phyloP scores from a whole-genome alignment of 2,888 invertebrate genomes.

The Dermolepida albohirtum region DNA sequence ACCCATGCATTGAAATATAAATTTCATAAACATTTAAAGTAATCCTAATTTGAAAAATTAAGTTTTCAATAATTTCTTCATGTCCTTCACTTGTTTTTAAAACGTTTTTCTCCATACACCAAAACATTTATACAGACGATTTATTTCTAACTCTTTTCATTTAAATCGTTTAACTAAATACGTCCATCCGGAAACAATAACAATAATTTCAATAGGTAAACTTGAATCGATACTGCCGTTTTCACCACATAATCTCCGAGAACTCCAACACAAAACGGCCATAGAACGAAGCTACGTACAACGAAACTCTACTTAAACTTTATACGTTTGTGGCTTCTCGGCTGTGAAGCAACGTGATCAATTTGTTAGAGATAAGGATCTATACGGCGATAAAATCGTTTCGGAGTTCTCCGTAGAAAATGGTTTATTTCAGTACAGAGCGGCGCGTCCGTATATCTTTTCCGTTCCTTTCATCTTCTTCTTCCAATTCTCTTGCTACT shows the following conservation, averaged over 20 bases:
- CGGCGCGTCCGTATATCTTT: constrained; percentile 10
- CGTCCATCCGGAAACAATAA: constrained; percentile 22
- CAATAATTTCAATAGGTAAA: constrained; percentile 35
- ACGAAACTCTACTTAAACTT: constrained; percentile 38
- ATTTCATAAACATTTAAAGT: too few species aligned
- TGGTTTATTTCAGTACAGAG: constrained; percentile 24
- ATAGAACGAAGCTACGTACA: constrained; percentile 21
- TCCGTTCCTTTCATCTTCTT: constrained; percentile 15
- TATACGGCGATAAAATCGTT: constrained; percentile 36
- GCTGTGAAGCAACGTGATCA: constrained; percentile 38
- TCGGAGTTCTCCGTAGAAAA: constrained; percentile 29
- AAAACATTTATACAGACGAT: too few species aligned
- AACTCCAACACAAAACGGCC: constrained; percentile 30
- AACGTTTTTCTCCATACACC: too few species aligned
- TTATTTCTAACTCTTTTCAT: too few species aligned
- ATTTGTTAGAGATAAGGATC: constrained; percentile 40
- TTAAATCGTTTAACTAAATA: too few species aligned
- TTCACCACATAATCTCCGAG: constrained; percentile 34
- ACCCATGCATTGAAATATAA: too few species aligned
- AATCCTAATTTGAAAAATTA: too few species aligned
- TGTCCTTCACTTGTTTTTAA: too few species aligned
- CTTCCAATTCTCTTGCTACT: constrained; percentile 5
- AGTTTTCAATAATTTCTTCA: too few species aligned
- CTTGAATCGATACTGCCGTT: constrained; percentile 34
- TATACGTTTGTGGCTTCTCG: constrained; percentile 39